Evolutionary conservation across 2,113 vertebrate genomes (phyloP).

Genomic region (Rattus norvegicus): DNA sequence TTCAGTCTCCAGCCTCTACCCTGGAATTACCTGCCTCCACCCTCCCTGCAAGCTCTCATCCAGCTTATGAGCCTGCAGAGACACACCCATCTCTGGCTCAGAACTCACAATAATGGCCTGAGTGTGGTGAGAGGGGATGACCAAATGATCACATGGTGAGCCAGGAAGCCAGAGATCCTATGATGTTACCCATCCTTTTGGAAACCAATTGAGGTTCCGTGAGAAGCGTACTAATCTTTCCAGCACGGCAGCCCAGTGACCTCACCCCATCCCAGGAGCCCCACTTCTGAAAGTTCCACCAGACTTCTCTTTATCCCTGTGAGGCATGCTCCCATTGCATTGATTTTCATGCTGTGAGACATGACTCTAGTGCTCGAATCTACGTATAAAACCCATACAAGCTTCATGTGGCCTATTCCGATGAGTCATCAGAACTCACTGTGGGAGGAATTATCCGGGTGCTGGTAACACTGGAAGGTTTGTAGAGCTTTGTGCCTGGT

Average conservation of each 20-base stretch:
- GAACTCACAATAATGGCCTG: background rate
- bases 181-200: background rate
- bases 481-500: background rate
- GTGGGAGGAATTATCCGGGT: background rate
- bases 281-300: background rate
- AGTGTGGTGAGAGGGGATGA: background rate
- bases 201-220: background rate
- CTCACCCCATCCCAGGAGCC: background rate
- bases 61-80: background rate
- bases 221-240: background rate
- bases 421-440: background rate
- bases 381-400: background rate
- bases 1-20: background rate
- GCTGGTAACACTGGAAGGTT: background rate
- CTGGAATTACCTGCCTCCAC: background rate
- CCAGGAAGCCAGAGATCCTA: background rate
- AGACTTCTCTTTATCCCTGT: background rate
- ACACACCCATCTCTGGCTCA: background rate
- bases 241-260: background rate
- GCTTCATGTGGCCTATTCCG: no score
- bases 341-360: background rate
- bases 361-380: background rate
- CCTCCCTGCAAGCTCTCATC: no score
- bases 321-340: no score
- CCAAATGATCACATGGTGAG: no score